A percentile compares a stretch with the other conserved stretches of the same genome.
Evolutionary conservation across 2,113 vertebrate genomes (phyloP).

Genomic region (Gavialis gangeticus): DNA sequence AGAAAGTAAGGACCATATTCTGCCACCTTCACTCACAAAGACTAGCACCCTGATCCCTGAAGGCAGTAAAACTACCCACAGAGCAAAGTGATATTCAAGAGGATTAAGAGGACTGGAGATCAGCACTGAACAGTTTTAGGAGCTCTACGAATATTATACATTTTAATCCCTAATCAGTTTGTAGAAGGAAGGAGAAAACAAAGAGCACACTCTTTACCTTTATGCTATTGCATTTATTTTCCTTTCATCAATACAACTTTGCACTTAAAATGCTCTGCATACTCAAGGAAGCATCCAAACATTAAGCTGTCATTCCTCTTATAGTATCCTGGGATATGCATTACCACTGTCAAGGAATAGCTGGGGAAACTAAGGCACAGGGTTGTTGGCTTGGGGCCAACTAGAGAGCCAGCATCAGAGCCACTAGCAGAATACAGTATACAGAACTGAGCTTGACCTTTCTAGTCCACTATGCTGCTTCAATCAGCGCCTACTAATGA

Average conservation of each 20-base stretch:
- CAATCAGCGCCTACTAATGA: neutral
- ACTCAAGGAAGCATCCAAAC: neutral
- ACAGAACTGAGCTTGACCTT: neutral
- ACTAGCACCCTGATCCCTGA: too few relatives aligned
- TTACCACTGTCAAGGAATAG: neutral
- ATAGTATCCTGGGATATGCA: neutral
- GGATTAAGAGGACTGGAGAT: neutral
- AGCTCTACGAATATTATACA: fast-evolving
- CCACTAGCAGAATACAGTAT: neutral
- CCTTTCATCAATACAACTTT: neutral
- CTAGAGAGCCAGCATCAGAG: neutral
- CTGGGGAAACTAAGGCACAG: neutral
- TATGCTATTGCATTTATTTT: neutral
- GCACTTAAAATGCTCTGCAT: neutral
- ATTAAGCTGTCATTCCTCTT: neutral
- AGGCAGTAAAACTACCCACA: too few relatives aligned
- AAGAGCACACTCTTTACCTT: neutral
- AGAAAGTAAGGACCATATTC: neutral
- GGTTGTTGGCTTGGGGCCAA: neutral
- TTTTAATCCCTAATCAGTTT: neutral
- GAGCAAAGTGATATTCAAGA: neutral
- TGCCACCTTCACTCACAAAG: neutral
- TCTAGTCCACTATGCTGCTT: neutral
- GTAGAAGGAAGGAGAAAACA: neutral
- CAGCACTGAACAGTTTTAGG: fast-evolving